Conservation (phyloP, 2,113 vertebrate species). For the Lanius ludovicianus region DNA sequence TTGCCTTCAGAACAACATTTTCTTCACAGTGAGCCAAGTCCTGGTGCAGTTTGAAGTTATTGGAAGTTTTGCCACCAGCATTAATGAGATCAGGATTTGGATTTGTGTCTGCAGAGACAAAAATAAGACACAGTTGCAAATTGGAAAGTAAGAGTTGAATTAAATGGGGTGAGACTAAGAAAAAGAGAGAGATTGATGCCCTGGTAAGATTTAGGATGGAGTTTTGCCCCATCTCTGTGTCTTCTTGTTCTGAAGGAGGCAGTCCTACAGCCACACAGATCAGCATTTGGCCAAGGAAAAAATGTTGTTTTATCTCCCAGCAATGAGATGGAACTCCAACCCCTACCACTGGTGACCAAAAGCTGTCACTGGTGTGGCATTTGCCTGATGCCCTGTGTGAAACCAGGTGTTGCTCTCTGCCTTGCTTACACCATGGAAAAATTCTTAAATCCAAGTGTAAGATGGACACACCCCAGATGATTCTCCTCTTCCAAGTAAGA, state of each 20-base stretch:
- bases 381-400: not conserved
- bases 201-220: not conserved
- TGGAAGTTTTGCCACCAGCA: slow-evolving; percentile 32
- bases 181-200: not conserved
- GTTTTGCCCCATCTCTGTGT: not conserved
- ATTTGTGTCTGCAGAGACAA: slow-evolving; percentile 44
- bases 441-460: not conserved
- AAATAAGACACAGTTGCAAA: not conserved
- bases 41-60: slow-evolving; percentile 32
- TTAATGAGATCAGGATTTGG: slow-evolving; percentile 52
- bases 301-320: not conserved
- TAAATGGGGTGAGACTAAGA: not conserved
- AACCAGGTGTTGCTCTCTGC: not conserved
- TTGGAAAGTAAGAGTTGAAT: slow-evolving; percentile 16
- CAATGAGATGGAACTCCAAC: not conserved
- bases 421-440: not conserved
- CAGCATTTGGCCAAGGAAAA: not conserved
- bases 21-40: slow-evolving; percentile 41
- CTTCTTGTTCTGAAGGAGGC: not conserved
- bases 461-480: not conserved
- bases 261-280: not conserved
- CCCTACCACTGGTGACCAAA: not conserved
- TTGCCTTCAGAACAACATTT: slow-evolving; percentile 53
- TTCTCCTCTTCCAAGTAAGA: not conserved
- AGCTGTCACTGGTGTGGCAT: not conserved